A percentile compares a stretch with the other conserved stretches of the same genome.
phyloP scores from a whole-genome alignment of 2,797 vertebrate species.

The Amblyopsis hoosieri region DNA sequence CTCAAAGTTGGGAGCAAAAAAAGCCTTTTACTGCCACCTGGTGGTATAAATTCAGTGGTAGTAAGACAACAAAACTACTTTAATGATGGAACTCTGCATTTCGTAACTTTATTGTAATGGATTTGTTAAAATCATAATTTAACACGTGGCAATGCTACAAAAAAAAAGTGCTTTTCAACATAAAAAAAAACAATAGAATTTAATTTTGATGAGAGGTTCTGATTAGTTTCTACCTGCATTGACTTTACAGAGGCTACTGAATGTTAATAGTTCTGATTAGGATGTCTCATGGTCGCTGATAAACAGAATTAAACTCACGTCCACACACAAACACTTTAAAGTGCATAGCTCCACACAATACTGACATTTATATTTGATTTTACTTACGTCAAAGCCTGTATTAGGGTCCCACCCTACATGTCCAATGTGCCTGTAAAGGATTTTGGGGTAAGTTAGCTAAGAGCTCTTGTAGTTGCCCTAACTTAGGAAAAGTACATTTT shows the following conservation, averaged over 20 bases:
- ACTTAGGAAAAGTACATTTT: too few species aligned
- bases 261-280: conserved; percentile 21
- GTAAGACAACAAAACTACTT: too few species aligned
- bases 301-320: conserved; percentile 5
- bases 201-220: too few species aligned
- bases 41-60: too few species aligned
- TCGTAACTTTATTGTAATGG: too few species aligned
- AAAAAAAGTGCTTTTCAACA: too few species aligned
- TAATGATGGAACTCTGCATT: too few species aligned
- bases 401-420: conserved; percentile 99
- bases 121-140: too few species aligned
- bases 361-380: neutral
- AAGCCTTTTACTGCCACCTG: too few species aligned
- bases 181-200: neutral
- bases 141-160: too few species aligned
- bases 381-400: conserved; percentile 98
- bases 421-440: conserved; percentile 85
- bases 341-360: neutral
- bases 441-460: neutral
- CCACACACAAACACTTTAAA: neutral
- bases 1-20: too few species aligned
- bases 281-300: conserved; percentile 1
- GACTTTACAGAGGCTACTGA: conserved; percentile 36
- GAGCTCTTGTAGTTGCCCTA: too few species aligned
- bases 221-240: neutral